phyloP scores from a whole-genome alignment of 2,113 vertebrate species.

The Setophaga kirtlandii region DNA sequence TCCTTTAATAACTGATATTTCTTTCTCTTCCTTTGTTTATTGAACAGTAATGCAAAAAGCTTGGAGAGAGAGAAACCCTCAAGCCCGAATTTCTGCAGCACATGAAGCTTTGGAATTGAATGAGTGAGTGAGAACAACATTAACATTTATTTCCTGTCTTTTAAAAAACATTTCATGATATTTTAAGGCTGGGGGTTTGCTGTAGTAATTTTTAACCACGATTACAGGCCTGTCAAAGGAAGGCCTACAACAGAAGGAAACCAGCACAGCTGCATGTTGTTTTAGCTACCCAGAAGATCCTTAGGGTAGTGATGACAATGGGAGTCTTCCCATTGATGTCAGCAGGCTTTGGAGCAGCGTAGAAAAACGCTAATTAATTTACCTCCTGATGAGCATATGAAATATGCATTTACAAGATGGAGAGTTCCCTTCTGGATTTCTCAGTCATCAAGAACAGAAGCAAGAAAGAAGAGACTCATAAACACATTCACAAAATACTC shows the following conservation, averaged over 20 bases:
- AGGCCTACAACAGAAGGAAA: neutral
- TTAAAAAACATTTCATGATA: neutral
- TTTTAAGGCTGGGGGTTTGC: neutral
- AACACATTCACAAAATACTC: neutral
- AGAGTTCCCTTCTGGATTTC: conserved; percentile 6
- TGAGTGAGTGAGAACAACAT: conserved; percentile 84
- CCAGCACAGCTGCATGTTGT: neutral
- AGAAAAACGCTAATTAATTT: neutral
- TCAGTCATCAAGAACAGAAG: neutral
- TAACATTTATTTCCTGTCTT: conserved; percentile 11
- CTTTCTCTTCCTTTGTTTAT: conserved; percentile 48
- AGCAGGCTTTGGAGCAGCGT: neutral
- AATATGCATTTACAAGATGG: neutral
- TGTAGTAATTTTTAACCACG: neutral
- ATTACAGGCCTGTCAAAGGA: neutral
- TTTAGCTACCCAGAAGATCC: neutral
- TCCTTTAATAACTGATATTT: conserved; percentile 28
- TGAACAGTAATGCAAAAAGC: conserved; percentile 97
- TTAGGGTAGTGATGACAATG: neutral
- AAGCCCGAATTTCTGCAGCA: conserved; percentile 96
- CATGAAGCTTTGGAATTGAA: conserved; percentile 97
- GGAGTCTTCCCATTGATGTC: neutral
- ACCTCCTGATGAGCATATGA: neutral
- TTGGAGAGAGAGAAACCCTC: conserved; percentile 97
- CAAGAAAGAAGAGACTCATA: neutral